Percentiles rank a stretch among this genome's conserved stretches.
Conservation (phyloP, 1,140 invertebrate species). For the Trachymyrmex septentrionalis region DNA sequence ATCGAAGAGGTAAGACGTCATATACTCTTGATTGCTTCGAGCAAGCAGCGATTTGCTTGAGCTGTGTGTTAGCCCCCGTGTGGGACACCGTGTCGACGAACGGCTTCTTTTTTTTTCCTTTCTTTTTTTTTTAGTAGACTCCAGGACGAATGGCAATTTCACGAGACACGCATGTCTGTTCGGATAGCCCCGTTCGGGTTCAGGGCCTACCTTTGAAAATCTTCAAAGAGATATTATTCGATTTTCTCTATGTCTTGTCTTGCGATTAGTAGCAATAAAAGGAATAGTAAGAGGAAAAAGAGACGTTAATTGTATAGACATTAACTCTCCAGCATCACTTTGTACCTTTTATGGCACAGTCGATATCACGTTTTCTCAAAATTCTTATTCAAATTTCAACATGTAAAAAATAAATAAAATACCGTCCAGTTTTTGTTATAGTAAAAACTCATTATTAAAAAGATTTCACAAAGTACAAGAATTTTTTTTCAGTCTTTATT, state of each 20-base stretch:
- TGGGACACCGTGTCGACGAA: background rate
- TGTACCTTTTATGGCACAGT: too few species aligned
- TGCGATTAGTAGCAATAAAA: too few species aligned
- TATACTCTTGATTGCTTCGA: constrained; percentile 63
- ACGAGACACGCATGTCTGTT: constrained; percentile 53
- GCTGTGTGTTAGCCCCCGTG: constrained; percentile 49
- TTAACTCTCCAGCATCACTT: too few species aligned
- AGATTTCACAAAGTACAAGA: too few species aligned
- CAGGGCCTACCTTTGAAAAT: constrained; percentile 27
- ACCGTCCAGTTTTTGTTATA: too few species aligned
- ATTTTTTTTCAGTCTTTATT: too few species aligned
- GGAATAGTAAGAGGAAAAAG: background rate
- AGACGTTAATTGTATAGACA: background rate
- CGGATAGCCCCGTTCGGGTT: constrained; percentile 17
- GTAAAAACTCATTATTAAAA: too few species aligned
- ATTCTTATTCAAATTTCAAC: too few species aligned
- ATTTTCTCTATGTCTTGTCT: background rate
- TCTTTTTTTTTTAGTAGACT: constrained; percentile 33
- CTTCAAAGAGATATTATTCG: background rate
- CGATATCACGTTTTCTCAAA: too few species aligned
- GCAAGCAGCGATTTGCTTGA: constrained; percentile 60
- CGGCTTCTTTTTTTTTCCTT: constrained; percentile 47
- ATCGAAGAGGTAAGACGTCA: constrained; percentile 76
- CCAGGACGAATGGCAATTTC: constrained; percentile 39
- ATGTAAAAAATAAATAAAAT: too few species aligned